Percentiles rank a stretch among this genome's conserved stretches.
These are phyloP conservation scores for Serilophus lunatus DNA, from an alignment of 2,113 vertebrate genomes.

Conservation along the genomic window DNA sequence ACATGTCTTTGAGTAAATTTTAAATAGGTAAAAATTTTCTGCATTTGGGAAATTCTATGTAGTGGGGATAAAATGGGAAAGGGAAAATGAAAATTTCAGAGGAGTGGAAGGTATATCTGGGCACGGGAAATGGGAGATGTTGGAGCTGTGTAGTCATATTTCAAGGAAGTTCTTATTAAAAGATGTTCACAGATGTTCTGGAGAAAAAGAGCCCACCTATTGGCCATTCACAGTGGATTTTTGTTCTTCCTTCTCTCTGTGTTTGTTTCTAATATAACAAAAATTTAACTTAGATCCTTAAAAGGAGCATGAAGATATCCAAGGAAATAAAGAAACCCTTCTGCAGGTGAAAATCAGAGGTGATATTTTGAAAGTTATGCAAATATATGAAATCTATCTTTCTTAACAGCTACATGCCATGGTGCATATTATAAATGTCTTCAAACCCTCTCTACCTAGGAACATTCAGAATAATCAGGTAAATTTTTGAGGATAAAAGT, in stretches of 20 bases:
- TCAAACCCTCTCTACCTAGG: not conserved
- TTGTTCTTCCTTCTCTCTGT: not conserved
- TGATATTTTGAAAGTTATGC: not conserved
- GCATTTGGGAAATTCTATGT: not conserved
- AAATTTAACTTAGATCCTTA: not conserved
- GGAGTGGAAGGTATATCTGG: not conserved
- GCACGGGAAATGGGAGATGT: not conserved
- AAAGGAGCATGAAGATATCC: not conserved
- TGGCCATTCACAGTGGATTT: not conserved
- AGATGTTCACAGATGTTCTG: not conserved
- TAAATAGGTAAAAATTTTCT: not conserved
- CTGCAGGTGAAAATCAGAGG: not conserved
- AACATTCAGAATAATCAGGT: not conserved
- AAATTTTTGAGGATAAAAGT: not conserved
- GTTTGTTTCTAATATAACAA: not conserved
- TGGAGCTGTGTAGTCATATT: not conserved
- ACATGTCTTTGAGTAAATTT: not conserved
- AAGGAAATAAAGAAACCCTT: not conserved
- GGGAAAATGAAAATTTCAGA: not conserved
- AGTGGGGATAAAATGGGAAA: not conserved
- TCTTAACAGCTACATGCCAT: not conserved
- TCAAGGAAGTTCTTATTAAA: not conserved
- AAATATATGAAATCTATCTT: not conserved
- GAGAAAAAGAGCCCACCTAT: not conserved
- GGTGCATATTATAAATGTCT: not conserved